Evolutionary conservation across 2,113 vertebrate genomes (phyloP).

Genomic region (Crotophaga sulcirostris): DNA sequence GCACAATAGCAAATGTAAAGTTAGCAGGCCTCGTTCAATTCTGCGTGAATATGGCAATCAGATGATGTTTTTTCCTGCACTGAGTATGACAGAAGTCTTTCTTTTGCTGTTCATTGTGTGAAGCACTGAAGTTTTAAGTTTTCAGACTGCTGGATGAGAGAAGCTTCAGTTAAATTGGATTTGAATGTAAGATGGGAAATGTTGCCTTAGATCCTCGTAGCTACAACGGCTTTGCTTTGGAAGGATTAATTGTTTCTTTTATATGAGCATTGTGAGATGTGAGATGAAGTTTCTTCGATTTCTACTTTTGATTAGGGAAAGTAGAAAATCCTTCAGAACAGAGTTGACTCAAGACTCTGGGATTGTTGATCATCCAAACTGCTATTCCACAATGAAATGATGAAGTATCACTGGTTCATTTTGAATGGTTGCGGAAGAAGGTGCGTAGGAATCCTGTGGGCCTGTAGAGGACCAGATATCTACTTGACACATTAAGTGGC

Average conservation of each 20-base stretch:
- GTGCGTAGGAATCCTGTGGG: background rate
- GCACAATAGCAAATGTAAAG: background rate
- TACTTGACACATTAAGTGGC: background rate
- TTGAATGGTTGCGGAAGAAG: background rate
- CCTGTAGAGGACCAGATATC: background rate
- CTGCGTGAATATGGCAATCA: background rate
- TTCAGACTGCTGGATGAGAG: background rate
- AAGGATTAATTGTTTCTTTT: background rate
- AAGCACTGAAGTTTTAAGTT: background rate
- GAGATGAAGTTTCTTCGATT: background rate
- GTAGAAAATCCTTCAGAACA: background rate
- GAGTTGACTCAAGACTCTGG: background rate
- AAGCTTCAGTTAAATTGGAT: background rate
- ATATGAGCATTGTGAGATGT: background rate
- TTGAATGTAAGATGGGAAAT: background rate
- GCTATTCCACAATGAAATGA: background rate
- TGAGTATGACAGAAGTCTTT: background rate
- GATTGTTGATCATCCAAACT: background rate
- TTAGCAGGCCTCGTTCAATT: background rate
- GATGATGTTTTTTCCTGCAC: background rate
- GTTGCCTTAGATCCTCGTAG: background rate
- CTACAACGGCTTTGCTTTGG: background rate
- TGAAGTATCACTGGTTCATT: background rate
- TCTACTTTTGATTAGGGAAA: background rate
- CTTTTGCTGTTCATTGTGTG: background rate